A percentile compares a stretch with the other conserved stretches of the same genome.
Evolutionary conservation across 2,113 vertebrate species (phyloP).

Genomic region (Thamnaconus septentrionalis): DNA sequence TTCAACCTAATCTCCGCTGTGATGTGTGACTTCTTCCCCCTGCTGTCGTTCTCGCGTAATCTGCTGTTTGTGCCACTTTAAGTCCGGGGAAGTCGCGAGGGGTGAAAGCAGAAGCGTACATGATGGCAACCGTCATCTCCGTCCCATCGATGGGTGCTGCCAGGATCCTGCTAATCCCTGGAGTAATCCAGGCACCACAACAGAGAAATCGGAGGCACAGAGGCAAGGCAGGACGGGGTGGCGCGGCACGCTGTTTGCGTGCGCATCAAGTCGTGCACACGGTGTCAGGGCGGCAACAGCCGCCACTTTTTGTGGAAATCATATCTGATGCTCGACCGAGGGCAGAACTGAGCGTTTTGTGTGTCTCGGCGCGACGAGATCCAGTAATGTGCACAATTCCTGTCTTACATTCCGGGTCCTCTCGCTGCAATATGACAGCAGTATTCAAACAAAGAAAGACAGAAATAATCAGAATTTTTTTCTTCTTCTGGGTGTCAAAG

Average conservation of each 20-base stretch:
- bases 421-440: no score
- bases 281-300: conserved; percentile 18
- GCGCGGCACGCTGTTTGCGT: conserved; percentile 2
- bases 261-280: neutral
- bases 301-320: conserved; percentile 46
- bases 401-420: neutral
- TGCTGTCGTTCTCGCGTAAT: conserved; percentile 61
- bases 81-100: conserved; percentile 41
- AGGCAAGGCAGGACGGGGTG: conserved; percentile 31
- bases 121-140: conserved; percentile 69
- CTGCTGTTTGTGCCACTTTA: conserved; percentile 63
- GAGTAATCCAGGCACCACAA: conserved; percentile 66
- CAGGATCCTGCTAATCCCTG: conserved; percentile 69
- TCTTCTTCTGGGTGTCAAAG: no score
- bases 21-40: conserved; percentile 64
- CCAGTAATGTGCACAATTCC: neutral
- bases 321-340: conserved; percentile 25
- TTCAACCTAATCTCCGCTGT: conserved; percentile 63
- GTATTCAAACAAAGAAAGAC: no score
- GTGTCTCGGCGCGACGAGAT: no score
- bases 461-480: no score
- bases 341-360: conserved; percentile 14
- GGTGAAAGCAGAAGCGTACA: conserved; percentile 53
- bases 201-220: conserved; percentile 52
- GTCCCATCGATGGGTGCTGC: conserved; percentile 63